A percentile compares a stretch with the other conserved stretches of the same genome.
Conservation (phyloP, 2,113 vertebrate species). For the Myrmecobius fasciatus region DNA sequence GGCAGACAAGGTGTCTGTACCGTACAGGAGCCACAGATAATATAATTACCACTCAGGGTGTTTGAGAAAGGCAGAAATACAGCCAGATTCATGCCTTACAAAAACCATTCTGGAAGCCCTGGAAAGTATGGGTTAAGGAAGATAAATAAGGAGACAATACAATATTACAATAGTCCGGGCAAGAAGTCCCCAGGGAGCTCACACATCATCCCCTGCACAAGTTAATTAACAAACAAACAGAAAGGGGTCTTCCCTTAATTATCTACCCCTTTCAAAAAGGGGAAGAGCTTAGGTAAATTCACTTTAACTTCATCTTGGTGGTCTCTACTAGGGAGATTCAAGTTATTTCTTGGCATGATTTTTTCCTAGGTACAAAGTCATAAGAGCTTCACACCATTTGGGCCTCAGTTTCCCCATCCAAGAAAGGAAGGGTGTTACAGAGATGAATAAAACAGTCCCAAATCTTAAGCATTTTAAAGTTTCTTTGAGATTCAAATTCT, state of each 20-base stretch:
- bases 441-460: not conserved
- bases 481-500: not conserved
- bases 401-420: not conserved
- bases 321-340: not conserved
- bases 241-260: not conserved
- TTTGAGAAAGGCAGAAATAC: not conserved
- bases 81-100: not conserved
- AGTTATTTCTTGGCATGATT: not conserved
- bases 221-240: not conserved
- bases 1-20: not conserved
- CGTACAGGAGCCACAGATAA: not conserved
- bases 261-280: not conserved
- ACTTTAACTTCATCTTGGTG: not conserved
- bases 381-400: constrained; percentile 1
- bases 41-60: not conserved
- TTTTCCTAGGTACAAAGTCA: not conserved
- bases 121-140: not conserved
- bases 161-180: no score
- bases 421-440: constrained; percentile 10
- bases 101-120: not conserved
- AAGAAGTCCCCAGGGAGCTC: no score
- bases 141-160: not conserved
- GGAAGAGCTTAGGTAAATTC: not conserved
- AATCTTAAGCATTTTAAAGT: not conserved
- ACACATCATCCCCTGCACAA: not conserved